Conservation (phyloP, 2,113 vertebrate genomes). For the Psilopsiagon aymara region DNA sequence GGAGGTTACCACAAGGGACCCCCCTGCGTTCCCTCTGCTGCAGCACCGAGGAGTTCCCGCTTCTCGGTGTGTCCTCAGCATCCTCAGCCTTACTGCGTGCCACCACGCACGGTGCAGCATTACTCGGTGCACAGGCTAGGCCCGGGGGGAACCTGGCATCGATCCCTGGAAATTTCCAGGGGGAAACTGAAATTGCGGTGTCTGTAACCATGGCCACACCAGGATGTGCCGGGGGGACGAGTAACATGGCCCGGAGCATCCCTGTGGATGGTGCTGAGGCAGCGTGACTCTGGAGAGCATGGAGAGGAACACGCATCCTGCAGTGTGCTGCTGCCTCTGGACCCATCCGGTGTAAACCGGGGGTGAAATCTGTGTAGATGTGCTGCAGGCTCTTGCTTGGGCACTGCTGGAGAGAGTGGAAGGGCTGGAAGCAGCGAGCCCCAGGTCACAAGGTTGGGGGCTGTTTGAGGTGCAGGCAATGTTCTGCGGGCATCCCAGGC, state of each 20-base stretch:
- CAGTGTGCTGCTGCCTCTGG: not conserved
- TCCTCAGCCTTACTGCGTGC: not conserved
- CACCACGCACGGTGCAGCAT: not conserved
- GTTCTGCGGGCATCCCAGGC: rapidly evolving
- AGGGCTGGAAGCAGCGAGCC: not conserved
- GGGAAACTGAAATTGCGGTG: not conserved
- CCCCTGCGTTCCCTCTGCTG: not conserved
- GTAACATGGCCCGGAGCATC: not conserved
- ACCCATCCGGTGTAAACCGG: not conserved
- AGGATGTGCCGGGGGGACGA: not conserved
- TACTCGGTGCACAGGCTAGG: not conserved
- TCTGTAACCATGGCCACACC: not conserved
- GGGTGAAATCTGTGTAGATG: not conserved
- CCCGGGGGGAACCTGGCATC: not conserved
- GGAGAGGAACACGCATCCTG: not conserved
- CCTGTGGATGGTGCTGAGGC: not conserved
- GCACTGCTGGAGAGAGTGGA: not conserved
- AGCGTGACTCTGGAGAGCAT: not conserved
- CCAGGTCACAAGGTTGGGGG: rapidly evolving
- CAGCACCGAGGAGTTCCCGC: not conserved
- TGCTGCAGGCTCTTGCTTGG: not conserved
- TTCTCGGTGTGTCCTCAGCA: not conserved
- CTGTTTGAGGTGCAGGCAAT: not conserved
- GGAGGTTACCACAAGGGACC: not conserved
- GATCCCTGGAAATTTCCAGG: conserved; percentile 17